These are phyloP conservation scores for Atlantisia rogersi DNA, from an alignment of 2,113 vertebrate species.

Conservation along the genomic window DNA sequence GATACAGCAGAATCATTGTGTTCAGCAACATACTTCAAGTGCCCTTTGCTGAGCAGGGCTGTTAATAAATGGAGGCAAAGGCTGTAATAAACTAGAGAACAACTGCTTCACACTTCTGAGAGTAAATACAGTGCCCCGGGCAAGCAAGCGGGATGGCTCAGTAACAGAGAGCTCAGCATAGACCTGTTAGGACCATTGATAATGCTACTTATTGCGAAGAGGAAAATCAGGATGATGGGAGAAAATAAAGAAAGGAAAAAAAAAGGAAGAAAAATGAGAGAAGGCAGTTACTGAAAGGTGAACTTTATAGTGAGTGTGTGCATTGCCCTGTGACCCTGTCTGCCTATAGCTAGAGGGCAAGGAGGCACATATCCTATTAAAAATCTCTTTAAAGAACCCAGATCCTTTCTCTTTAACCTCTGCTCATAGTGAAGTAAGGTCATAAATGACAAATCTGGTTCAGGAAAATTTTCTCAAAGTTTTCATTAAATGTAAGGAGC, in stretches of 20 bases:
- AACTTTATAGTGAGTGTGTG: not conserved
- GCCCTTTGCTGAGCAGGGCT: not conserved
- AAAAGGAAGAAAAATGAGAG: not conserved
- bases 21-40: not conserved
- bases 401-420: not conserved
- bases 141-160: not conserved
- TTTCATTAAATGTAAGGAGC: not conserved
- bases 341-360: not conserved
- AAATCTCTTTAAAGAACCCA: not conserved
- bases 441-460: not conserved
- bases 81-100: not conserved
- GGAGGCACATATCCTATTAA: not conserved
- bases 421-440: not conserved
- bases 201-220: not conserved
- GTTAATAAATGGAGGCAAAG: slow-evolving; percentile 16
- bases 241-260: not conserved
- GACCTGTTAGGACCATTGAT: not conserved
- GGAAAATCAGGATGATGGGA: not conserved
- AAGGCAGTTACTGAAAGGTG: not conserved
- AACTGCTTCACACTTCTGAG: slow-evolving; percentile 7
- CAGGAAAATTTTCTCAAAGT: not conserved
- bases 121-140: not conserved
- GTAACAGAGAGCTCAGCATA: not conserved
- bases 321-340: not conserved
- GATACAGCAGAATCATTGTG: not conserved